Percentiles rank a stretch among this genome's conserved stretches.
phyloP scores from a whole-genome alignment of 2,797 vertebrate genomes.

The Kryptolebias ocellatus region DNA sequence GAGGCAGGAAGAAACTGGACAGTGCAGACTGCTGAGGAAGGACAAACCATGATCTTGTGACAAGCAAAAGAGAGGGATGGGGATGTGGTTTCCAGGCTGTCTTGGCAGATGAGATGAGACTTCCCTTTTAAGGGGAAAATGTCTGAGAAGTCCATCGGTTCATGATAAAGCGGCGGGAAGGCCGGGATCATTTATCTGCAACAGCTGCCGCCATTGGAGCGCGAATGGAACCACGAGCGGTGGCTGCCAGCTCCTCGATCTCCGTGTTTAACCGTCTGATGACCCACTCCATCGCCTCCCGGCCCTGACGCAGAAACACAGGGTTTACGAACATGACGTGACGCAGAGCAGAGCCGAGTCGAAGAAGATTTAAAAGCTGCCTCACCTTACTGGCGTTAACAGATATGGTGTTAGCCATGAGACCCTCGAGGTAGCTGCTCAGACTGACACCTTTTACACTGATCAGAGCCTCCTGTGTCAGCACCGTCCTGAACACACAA shows the following conservation, averaged over 20 bases:
- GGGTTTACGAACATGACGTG: neutral
- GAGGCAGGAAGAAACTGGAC: neutral
- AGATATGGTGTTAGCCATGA: conserved; percentile 97
- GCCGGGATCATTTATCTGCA: conserved; percentile 86
- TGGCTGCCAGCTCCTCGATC: conserved; percentile 91
- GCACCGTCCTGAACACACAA: conserved; percentile 85
- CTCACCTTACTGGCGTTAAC: conserved; percentile 92
- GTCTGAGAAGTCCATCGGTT: conserved; percentile 46
- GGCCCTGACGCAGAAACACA: conserved; percentile 82
- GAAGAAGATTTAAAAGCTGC: neutral
- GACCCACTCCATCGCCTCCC: conserved; percentile 98
- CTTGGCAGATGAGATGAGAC: conserved; percentile 39
- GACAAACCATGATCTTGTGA: conserved; percentile 10
- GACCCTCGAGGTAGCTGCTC: conserved; percentile 94
- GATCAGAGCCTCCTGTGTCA: conserved; percentile 97
- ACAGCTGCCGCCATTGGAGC: conserved; percentile 91
- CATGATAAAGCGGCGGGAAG: conserved; percentile 24
- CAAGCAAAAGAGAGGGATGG: conserved; percentile 7
- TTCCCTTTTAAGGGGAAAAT: conserved; percentile 32
- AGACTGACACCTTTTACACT: conserved; percentile 95
- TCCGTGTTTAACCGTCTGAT: conserved; percentile 92
- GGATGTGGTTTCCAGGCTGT: conserved; percentile 45
- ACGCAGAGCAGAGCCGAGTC: neutral
- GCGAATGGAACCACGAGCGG: conserved; percentile 89
- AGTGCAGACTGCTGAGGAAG: conserved; percentile 19